These are phyloP conservation scores for Umimayanthus kanabou DNA, from an alignment of 92 coral and sea anemone genomes.

Conservation along the genomic window DNA sequence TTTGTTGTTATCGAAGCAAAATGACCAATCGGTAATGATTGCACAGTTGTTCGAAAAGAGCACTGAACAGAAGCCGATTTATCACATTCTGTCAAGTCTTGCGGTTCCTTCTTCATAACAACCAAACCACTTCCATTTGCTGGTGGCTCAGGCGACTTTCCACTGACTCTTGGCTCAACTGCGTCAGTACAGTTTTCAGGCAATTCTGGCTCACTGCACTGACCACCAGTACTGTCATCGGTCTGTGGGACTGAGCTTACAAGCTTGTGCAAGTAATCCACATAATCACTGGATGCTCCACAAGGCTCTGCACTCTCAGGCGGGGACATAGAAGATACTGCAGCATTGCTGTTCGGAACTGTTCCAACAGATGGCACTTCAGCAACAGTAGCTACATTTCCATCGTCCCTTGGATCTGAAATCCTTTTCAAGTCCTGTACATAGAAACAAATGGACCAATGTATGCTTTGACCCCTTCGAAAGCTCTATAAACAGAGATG, in stretches of 20 bases:
- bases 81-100: neutral
- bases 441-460: neutral
- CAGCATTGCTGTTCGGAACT: neutral
- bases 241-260: neutral
- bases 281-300: neutral
- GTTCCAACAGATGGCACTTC: neutral
- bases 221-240: neutral
- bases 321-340: neutral
- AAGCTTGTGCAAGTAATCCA: neutral
- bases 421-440: neutral
- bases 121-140: neutral
- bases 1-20: neutral
- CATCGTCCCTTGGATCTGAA: neutral
- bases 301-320: neutral
- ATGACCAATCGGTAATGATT: neutral
- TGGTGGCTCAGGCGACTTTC: neutral
- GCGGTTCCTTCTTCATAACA: slow-evolving; percentile 1
- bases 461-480: no score
- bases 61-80: neutral
- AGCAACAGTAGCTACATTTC: neutral
- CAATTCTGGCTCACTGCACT: neutral
- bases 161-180: neutral
- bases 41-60: neutral
- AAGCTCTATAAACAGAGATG: neutral
- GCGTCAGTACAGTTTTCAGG: neutral